Conservation (phyloP, 2,113 vertebrate genomes). For the Varanus komodoensis region DNA sequence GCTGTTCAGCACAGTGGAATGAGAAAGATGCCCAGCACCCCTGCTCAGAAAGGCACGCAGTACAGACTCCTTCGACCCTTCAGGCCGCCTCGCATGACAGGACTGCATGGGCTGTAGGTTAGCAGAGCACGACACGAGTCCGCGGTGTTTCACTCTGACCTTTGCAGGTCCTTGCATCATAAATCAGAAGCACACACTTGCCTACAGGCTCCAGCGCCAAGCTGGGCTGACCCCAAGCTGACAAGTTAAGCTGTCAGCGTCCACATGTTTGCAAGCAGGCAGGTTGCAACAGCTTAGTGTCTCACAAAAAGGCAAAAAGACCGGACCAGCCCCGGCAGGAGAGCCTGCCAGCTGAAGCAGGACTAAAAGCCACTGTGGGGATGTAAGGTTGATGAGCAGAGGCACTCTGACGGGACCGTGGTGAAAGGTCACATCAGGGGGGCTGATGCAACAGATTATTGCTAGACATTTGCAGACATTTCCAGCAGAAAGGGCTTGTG, state of each 20-base stretch:
- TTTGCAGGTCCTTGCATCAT: background rate
- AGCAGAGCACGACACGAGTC: background rate
- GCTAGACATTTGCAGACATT: conserved; percentile 33
- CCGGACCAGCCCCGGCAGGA: background rate
- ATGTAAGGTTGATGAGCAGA: conserved; percentile 50
- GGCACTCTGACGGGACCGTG: background rate
- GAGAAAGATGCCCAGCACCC: background rate
- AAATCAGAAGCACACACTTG: background rate
- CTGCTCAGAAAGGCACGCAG: background rate
- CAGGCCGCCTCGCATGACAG: background rate
- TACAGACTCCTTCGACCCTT: conserved; percentile 12
- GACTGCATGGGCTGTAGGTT: background rate
- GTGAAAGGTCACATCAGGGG: conserved; percentile 44
- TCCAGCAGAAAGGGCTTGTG: background rate
- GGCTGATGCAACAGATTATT: background rate
- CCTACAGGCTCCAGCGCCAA: background rate
- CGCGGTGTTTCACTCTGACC: background rate
- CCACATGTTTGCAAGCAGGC: conserved; percentile 39
- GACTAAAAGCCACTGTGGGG: background rate
- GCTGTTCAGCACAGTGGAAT: background rate
- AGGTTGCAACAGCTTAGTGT: background rate
- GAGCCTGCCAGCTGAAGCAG: background rate
- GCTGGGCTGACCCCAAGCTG: background rate
- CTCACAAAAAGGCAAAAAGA: background rate
- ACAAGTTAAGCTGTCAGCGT: conserved; percentile 17